Evolutionary conservation across 92 coral and sea anemone genomes (phyloP), one percentile per base, ranked within the genome.

Genomic region (Metridium senile): DNA sequence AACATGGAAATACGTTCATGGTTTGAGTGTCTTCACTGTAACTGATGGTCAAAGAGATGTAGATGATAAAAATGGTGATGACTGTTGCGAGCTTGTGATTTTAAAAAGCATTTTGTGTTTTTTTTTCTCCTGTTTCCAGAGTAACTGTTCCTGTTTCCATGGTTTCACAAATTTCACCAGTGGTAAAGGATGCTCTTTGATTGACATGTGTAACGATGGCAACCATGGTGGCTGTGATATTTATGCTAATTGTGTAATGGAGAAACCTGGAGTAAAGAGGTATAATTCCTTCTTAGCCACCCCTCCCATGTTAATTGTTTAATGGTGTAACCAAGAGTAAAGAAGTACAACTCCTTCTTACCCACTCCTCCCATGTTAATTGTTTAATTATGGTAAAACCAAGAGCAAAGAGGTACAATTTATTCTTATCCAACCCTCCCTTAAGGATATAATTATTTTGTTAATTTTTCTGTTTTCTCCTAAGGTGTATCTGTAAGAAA

Each of bases 241-340:
- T 54, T 85, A 91, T 84, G 92, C 97, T 11, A 85, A 83, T 57
- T 93, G 98, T 66, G 52, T 82, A 11, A 93, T 91, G 97, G 68
- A 33, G 26, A 83, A 75, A 53, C 90, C 98, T 2, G 79, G 79
- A n/a, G 29, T 25, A 22, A 93, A 81, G 69, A 85, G 89, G 98
- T 93, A 2, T 22, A 43, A 29, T 27, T 46, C 25, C 32, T 9
- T 20, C 6, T 16, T n/a, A n/a, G 33, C 8, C 4, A 53, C 9
- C 59, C 59, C 21, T 23, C 7, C 59, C 59, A 91, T 84, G 92
- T 93, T 11, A 85, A 83, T 57, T 93, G 98, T 66, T 53, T 82
- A 11, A 93, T 91, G 97, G 68, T 34, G 26, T 80, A 75, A 53
- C 90, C 59, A 13, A 8, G n/a, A 20, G n/a, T 53, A 18, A n/a